Percentiles rank a stretch among this genome's conserved stretches.
Evolutionary conservation across 2,797 vertebrate species (phyloP).

Genomic region (Chelon labrosus): DNA sequence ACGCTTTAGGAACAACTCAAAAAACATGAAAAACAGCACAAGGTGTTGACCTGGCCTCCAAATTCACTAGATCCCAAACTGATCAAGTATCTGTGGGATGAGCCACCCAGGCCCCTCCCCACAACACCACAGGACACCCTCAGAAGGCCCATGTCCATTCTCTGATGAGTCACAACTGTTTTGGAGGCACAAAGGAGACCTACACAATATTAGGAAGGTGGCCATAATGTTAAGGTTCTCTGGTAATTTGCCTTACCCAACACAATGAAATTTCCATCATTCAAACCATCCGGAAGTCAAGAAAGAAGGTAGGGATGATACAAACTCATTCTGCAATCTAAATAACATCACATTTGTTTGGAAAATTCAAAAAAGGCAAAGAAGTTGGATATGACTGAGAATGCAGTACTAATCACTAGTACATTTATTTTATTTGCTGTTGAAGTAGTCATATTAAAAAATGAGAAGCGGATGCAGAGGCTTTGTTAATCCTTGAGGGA

Average conservation of each 20-base stretch:
- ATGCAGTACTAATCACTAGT: not conserved
- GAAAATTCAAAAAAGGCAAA: conserved; percentile 13
- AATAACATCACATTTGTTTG: conserved; percentile 14
- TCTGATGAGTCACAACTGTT: too few relatives aligned
- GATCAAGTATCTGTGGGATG: too few relatives aligned
- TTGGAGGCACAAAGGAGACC: too few relatives aligned
- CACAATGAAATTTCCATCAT: conserved; percentile 9
- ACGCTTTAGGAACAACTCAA: too few relatives aligned
- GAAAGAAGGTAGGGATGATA: not conserved
- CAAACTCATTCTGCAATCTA: conserved; percentile 1
- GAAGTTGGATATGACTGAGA: conserved; percentile 12
- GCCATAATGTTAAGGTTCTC: too few relatives aligned
- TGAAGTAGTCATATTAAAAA: not conserved
- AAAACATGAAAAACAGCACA: too few relatives aligned
- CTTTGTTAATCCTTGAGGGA: conserved; percentile 29
- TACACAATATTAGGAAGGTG: too few relatives aligned
- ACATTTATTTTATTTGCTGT: conserved; percentile 25
- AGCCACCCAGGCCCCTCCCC: too few relatives aligned
- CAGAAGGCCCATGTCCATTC: too few relatives aligned
- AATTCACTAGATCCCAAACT: too few relatives aligned
- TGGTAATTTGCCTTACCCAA: conserved; percentile 30
- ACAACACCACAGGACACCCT: too few relatives aligned
- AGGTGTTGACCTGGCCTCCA: too few relatives aligned
- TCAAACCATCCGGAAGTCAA: conserved; percentile 8
- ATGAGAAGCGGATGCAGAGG: conserved; percentile 16